Percentiles rank a stretch among this genome's conserved stretches.
Evolutionary conservation across 64 coral and sea anemone species (phyloP).

Genomic region (Anthopleura sola): DNA sequence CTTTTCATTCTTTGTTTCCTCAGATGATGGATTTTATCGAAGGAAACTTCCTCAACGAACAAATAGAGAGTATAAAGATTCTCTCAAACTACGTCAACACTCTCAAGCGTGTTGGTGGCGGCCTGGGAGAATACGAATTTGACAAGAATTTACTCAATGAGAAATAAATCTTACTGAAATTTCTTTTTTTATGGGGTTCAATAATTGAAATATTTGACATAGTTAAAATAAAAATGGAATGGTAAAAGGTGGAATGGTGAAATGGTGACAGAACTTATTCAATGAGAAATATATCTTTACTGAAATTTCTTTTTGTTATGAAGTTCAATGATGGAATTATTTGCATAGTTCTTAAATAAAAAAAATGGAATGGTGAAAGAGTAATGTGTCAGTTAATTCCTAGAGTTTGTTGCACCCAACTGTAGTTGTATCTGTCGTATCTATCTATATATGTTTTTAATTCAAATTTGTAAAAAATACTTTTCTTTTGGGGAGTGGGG

Average conservation of each 20-base stretch:
- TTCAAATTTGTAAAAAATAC: too few species aligned
- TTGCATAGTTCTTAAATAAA: too few species aligned
- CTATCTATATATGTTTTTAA: too few species aligned
- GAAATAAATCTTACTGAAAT: not conserved
- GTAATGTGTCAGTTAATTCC: too few species aligned
- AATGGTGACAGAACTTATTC: slow-evolving; percentile 35
- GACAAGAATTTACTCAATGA: slow-evolving; percentile 51
- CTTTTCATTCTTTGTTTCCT: not conserved
- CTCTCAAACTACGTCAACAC: slow-evolving; percentile 36
- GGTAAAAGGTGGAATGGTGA: too few species aligned
- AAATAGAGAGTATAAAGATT: slow-evolving; percentile 66
- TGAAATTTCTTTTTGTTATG: not conserved
- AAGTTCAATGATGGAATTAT: not conserved
- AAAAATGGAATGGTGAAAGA: too few species aligned
- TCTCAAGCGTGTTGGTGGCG: slow-evolving; percentile 66
- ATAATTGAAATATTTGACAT: too few species aligned
- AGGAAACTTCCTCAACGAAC: slow-evolving; percentile 58
- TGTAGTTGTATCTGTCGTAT: too few species aligned
- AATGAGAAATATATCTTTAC: slow-evolving; percentile 26
- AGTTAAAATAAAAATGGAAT: too few species aligned
- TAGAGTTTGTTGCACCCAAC: too few species aligned
- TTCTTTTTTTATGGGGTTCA: not conserved
- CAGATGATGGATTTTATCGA: slow-evolving; percentile 77
- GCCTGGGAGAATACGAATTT: slow-evolving; percentile 69
- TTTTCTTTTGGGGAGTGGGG: too few species aligned